phyloP scores from a whole-genome alignment of 2,113 vertebrate species.

The Amphiprion percula region DNA sequence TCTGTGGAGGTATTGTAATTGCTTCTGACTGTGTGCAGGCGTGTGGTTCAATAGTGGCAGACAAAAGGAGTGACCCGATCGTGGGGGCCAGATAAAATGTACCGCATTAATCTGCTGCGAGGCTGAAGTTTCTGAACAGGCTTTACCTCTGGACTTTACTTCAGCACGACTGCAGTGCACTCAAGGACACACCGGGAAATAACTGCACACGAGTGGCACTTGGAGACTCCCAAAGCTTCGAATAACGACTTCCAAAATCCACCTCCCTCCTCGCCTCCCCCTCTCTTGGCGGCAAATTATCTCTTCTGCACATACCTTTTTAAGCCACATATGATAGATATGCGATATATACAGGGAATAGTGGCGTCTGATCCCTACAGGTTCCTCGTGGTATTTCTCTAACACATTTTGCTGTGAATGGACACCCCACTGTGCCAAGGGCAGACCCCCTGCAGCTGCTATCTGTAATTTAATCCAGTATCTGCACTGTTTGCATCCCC shows the following conservation, averaged over 20 bases:
- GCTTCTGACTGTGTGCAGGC: constrained; percentile 22
- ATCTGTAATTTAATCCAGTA: neutral
- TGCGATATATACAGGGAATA: neutral
- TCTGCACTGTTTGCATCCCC: neutral
- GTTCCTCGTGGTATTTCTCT: neutral
- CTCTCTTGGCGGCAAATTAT: neutral
- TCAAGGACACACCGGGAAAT: constrained; percentile 31
- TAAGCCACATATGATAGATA: constrained; percentile 5
- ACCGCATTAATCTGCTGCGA: constrained; percentile 14
- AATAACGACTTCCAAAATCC: constrained; percentile 11
- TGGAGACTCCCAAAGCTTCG: neutral
- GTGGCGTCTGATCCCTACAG: constrained; percentile 21
- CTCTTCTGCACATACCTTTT: constrained; percentile 23
- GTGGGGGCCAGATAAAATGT: neutral
- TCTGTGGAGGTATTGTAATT: constrained; percentile 31
- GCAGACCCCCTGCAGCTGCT: neutral
- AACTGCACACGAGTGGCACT: neutral
- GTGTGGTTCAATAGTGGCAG: constrained; percentile 6
- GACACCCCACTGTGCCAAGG: neutral
- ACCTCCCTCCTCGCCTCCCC: neutral
- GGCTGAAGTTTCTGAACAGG: neutral
- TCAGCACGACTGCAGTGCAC: constrained; percentile 8
- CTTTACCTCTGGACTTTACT: constrained; percentile 8
- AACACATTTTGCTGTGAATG: neutral
- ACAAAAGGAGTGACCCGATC: constrained; percentile 30